phyloP scores from a whole-genome alignment of 2,113 vertebrate genomes.

The Ctenomys sociabilis region DNA sequence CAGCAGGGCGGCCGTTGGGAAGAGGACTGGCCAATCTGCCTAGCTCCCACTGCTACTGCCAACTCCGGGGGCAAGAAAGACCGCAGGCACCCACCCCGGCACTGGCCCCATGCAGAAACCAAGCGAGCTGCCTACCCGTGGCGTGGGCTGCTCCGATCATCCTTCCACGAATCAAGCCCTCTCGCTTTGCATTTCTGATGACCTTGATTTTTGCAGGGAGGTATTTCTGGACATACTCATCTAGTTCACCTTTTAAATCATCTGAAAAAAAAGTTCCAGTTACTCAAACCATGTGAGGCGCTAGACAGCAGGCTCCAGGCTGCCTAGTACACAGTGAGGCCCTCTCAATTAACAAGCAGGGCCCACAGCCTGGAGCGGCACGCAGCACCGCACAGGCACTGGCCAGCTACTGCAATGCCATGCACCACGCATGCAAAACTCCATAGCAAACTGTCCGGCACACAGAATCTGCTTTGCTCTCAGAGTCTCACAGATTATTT shows the following conservation, averaged over 20 bases:
- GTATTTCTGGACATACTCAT: constrained; percentile 87
- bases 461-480: neutral
- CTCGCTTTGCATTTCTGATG: constrained; percentile 92
- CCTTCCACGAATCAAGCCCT: constrained; percentile 96
- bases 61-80: neutral
- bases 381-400: neutral
- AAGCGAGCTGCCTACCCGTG: constrained; percentile 84
- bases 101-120: no score
- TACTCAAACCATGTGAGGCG: neutral
- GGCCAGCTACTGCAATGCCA: neutral
- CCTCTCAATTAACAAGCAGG: neutral
- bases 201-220: constrained; percentile 90
- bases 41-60: neutral
- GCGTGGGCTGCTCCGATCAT: constrained; percentile 97
- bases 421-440: neutral
- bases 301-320: neutral
- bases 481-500: neutral
- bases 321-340: neutral
- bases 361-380: neutral
- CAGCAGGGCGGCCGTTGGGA: accelerated
- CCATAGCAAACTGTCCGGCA: neutral
- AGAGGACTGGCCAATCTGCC: neutral
- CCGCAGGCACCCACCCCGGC: neutral
- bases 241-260: constrained; percentile 93
- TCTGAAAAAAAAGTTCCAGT: constrained; percentile 83